Base-by-base conservation (phyloP, 2,797 vertebrate genomes). In the Eulemur albifrons region DNA sequence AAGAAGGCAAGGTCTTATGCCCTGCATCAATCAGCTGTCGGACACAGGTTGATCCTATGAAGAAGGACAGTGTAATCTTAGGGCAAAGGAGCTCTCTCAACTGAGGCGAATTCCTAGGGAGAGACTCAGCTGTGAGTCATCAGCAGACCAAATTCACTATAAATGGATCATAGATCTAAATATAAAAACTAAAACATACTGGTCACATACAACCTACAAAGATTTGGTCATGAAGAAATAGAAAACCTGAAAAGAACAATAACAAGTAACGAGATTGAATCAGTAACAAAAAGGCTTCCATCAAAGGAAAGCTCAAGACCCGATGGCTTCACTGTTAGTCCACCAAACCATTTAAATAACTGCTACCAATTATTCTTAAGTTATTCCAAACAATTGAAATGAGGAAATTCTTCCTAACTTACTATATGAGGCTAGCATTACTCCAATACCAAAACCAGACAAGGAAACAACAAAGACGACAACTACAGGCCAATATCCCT, bases 111-210 rank as follows among this genome's bases (percentile, higher is more conserved):
- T 93, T 73, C 35, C 45, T 88, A 45, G 54, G 72, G n/a, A 95
- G 25, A 86, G 52, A 77, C 32, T 84, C 35, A 75, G 35, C 57
- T 79, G 13, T 72, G 32, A 73, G 50, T 75, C 93, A 77, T 72
- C 50, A 54, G 67, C 25, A 87, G 57, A 38, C 52, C 65, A 88
- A 83, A 91, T 59, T 59, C 86, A 91, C 57, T 95, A 57, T 83
- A 96, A 88, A 88, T 88, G 65, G 40, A 86, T 45, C 45, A 17
- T 75, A 75, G 20, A 75, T 57, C 67, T 91, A 91, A 93, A 88
- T 63, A 84, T 57, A 83, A 90, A 94, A 69, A 23, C 17, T 30
- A 14, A 72, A 88, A 73, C 27, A 54, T 76, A 48, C 32, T 52
- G 48, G 48, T 12, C 7, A 54, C 50, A 54, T 38, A 54, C 21